Conservation (phyloP, 1,140 invertebrate species). For the Zaprionus nigranus region DNA sequence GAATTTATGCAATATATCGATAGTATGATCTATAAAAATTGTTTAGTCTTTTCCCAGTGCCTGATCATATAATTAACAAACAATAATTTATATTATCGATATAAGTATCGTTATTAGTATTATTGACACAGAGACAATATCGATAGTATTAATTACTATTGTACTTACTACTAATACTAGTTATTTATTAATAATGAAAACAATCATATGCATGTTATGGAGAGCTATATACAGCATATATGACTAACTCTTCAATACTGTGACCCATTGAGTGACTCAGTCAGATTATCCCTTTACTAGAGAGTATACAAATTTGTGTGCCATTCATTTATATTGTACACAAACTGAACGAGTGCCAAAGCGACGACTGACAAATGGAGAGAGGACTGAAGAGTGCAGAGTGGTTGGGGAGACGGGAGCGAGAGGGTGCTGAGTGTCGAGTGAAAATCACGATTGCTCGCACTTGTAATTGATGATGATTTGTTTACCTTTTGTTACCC, state of each 20-base stretch:
- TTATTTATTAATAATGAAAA: too few relatives aligned
- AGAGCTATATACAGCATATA: too few relatives aligned
- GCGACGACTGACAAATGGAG: slow-evolving; percentile 27
- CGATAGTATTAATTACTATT: too few relatives aligned
- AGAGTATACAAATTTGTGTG: slow-evolving; percentile 64
- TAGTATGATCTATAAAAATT: too few relatives aligned
- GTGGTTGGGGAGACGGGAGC: neutral
- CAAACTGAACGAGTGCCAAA: slow-evolving; percentile 41
- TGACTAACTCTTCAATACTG: neutral
- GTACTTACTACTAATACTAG: too few relatives aligned
- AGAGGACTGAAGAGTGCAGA: neutral
- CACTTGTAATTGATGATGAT: slow-evolving; percentile 58
- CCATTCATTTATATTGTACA: slow-evolving; percentile 74
- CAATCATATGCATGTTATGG: too few relatives aligned
- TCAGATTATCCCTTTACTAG: neutral
- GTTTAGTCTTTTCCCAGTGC: too few relatives aligned
- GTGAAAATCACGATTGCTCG: slow-evolving; percentile 51
- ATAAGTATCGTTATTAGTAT: too few relatives aligned
- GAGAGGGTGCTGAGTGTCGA: slow-evolving; percentile 17
- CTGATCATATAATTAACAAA: too few relatives aligned
- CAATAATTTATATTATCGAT: too few relatives aligned
- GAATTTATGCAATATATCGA: too few relatives aligned
- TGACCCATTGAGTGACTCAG: neutral
- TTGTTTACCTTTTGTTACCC: slow-evolving; percentile 41
- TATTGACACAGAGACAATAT: too few relatives aligned